These are phyloP conservation scores for Malthinus flaveolus DNA, from an alignment of 2,888 invertebrate genomes.

Conservation along the genomic window DNA sequence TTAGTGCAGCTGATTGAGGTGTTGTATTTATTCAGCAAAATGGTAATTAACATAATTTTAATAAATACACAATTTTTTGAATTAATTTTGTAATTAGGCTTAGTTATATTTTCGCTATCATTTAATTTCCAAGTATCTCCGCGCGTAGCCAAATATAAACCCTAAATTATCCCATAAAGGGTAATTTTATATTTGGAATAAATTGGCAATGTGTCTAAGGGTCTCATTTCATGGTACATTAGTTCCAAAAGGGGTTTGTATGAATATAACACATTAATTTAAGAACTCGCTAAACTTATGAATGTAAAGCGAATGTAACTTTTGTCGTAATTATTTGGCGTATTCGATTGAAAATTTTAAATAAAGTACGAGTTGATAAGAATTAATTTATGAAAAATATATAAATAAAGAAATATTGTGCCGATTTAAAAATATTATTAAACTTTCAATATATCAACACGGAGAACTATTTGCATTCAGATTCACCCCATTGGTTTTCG, in stretches of 20 bases:
- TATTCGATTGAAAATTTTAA: neutral
- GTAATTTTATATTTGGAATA: neutral
- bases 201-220: neutral
- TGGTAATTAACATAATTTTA: slow-evolving; percentile 26
- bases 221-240: slow-evolving; percentile 16
- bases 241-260: slow-evolving; percentile 9
- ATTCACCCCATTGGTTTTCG: slow-evolving; percentile 50
- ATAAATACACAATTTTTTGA: too few relatives aligned
- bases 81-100: too few relatives aligned
- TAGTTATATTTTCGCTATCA: too few relatives aligned
- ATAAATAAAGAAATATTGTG: neutral
- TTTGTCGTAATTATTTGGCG: neutral
- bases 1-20: slow-evolving; percentile 34
- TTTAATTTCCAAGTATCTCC: neutral
- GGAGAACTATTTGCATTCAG: slow-evolving; percentile 37
- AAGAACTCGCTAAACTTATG: slow-evolving; percentile 4
- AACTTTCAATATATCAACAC: neutral
- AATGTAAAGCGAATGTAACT: neutral
- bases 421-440: neutral
- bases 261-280: slow-evolving; percentile 1
- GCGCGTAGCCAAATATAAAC: neutral
- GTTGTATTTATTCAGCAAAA: slow-evolving; percentile 33
- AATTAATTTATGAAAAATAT: neutral
- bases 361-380: too few relatives aligned
- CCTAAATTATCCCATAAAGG: neutral